Percentiles rank a stretch among this genome's conserved stretches.
phyloP scores from a whole-genome alignment of 2,113 vertebrate genomes.

The Formicarius rufipectus region DNA sequence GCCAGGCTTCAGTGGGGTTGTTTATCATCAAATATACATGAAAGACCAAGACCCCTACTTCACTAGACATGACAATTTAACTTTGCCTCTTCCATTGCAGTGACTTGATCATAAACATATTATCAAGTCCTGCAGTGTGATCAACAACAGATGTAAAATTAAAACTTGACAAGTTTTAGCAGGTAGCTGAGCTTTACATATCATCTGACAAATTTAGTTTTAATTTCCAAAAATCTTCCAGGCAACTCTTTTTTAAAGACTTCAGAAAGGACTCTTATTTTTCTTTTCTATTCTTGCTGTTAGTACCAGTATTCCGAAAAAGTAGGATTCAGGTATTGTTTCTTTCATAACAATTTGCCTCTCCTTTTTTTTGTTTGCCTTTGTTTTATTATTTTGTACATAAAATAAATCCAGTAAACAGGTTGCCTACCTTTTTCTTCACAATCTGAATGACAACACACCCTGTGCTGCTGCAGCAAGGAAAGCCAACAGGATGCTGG shows the following conservation, averaged over 20 bases:
- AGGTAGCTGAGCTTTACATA: constrained; percentile 56
- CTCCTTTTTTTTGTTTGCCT: background rate
- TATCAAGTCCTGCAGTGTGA: constrained; percentile 57
- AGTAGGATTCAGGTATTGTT: background rate
- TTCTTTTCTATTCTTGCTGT: background rate
- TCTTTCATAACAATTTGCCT: background rate
- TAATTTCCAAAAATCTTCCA: constrained; percentile 52
- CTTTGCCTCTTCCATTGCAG: constrained; percentile 41
- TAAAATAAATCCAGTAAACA: background rate
- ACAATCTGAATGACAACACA: background rate
- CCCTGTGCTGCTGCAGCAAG: background rate
- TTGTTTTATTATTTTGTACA: background rate
- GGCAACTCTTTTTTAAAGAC: constrained; percentile 8
- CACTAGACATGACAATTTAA: constrained; percentile 63
- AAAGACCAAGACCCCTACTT: constrained; percentile 56
- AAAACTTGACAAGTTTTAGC: constrained; percentile 70
- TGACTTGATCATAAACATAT: constrained; percentile 64
- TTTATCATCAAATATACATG: constrained; percentile 75
- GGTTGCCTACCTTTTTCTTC: background rate
- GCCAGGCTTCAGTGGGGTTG: constrained; percentile 51
- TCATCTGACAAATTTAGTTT: constrained; percentile 60
- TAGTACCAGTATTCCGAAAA: background rate
- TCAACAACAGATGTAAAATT: constrained; percentile 72
- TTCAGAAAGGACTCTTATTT: background rate
- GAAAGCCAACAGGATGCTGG: background rate